These are phyloP conservation scores for Oxytorus armatus DNA, from an alignment of 2,888 invertebrate genomes.

Conservation along the genomic window DNA sequence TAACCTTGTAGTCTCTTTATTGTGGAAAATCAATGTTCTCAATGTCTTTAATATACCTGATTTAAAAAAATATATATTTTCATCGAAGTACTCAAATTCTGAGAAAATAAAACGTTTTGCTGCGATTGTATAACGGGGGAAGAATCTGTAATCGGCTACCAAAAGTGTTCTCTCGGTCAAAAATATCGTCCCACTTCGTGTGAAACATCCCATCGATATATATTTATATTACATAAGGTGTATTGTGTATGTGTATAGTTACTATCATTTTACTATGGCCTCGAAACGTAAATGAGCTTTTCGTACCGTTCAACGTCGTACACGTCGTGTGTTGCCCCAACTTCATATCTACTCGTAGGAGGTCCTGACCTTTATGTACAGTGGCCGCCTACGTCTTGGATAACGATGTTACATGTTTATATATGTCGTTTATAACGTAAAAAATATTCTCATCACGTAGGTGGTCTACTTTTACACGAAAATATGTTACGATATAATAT, in stretches of 20 bases:
- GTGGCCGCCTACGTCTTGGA: conserved; percentile 43
- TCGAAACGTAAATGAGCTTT: conserved; percentile 42
- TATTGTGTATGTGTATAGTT: conserved; percentile 6
- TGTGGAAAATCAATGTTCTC: no score
- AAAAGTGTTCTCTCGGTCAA: neutral
- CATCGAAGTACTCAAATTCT: no score
- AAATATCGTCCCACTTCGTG: neutral
- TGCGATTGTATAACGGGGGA: no score
- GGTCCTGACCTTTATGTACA: conserved; percentile 61
- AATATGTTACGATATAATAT: neutral
- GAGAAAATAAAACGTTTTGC: no score
- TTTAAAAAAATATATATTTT: no score
- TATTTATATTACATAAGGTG: neutral
- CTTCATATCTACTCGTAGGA: conserved; percentile 38
- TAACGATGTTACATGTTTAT: conserved; percentile 47
- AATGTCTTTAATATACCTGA: no score
- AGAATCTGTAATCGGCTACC: no score
- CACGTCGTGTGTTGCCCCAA: neutral
- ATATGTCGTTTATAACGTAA: conserved; percentile 42
- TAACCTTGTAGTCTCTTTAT: no score
- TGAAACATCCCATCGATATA: neutral
- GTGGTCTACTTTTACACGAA: conserved; percentile 1
- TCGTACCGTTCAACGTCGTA: conserved; percentile 6
- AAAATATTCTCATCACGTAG: conserved; percentile 61
- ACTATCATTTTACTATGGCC: conserved; percentile 51